phyloP scores from a whole-genome alignment of 2,797 vertebrate genomes.

The Pangasius mekongensis region DNA sequence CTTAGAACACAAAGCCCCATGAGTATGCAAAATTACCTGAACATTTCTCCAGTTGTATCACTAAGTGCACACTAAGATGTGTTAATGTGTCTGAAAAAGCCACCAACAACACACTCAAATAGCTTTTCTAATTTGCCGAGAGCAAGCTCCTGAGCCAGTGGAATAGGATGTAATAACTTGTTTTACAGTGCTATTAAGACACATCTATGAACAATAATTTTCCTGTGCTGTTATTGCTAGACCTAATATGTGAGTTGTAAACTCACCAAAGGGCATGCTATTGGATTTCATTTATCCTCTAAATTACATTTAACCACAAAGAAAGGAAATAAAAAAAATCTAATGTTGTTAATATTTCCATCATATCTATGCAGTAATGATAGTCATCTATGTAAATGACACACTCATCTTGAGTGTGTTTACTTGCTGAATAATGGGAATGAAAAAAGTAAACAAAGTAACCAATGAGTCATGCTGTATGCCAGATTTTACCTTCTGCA shows the following conservation, averaged over 20 bases:
- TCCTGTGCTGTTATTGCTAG: not conserved
- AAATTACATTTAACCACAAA: not conserved
- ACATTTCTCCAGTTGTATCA: conserved; percentile 23
- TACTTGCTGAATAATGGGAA: conserved; percentile 23
- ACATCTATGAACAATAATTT: not conserved
- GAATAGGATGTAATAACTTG: not conserved
- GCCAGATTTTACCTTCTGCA: conserved; percentile 26
- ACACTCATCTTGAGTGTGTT: not conserved
- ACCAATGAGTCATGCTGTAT: not conserved
- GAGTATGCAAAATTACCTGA: conserved; percentile 38
- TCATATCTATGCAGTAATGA: not conserved
- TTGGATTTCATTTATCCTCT: not conserved
- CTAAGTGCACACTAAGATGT: conserved; percentile 25
- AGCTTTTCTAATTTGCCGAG: conserved; percentile 25
- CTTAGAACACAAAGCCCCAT: conserved; percentile 9
- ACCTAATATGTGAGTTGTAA: not conserved
- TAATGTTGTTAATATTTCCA: not conserved
- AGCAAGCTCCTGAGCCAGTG: not conserved
- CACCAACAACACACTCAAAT: conserved; percentile 9
- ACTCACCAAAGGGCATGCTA: not conserved
- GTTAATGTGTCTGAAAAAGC: conserved; percentile 34
- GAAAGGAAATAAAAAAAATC: not conserved
- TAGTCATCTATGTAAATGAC: not conserved
- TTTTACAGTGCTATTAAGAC: conserved; percentile 20
- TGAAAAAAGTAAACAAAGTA: conserved; percentile 14